Conservation (phyloP, 2,113 vertebrate species). For the Hydropotes inermis region DNA sequence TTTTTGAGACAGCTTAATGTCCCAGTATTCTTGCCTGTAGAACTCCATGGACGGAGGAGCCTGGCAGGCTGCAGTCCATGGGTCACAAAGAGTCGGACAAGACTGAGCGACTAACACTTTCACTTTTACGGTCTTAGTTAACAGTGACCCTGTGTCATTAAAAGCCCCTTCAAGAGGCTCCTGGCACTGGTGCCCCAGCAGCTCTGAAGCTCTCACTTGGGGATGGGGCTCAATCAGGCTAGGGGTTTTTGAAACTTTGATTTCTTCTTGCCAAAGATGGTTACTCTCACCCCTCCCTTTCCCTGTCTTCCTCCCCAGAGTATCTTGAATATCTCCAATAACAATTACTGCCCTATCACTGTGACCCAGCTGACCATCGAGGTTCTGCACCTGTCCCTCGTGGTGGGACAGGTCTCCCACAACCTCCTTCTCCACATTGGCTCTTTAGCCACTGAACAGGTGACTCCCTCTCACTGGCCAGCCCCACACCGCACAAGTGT, state of each 20-base stretch:
- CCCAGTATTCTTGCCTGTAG: background rate
- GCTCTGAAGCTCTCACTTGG: background rate
- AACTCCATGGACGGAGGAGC: background rate
- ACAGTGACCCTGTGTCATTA: background rate
- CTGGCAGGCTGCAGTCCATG: background rate
- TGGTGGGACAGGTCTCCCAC: slow-evolving; percentile 81
- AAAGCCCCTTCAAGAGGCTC: background rate
- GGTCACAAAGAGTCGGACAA: background rate
- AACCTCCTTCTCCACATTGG: slow-evolving; percentile 77
- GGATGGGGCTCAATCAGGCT: background rate
- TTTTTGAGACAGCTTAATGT: background rate
- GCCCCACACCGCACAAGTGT: background rate
- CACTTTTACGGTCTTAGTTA: background rate
- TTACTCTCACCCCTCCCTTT: background rate
- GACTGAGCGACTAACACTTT: background rate
- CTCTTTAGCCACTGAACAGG: slow-evolving; percentile 79
- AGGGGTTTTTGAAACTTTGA: background rate
- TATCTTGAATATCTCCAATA: slow-evolving; percentile 86
- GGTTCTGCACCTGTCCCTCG: slow-evolving; percentile 77
- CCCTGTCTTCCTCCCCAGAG: slow-evolving; percentile 78
- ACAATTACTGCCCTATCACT: slow-evolving; percentile 85
- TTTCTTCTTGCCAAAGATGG: background rate
- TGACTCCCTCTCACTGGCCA: slow-evolving; percentile 58
- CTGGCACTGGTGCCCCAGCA: background rate
- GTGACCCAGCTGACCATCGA: slow-evolving; percentile 82